Conservation (phyloP, 2,888 invertebrate genomes). For the Callimorpha dominula region DNA sequence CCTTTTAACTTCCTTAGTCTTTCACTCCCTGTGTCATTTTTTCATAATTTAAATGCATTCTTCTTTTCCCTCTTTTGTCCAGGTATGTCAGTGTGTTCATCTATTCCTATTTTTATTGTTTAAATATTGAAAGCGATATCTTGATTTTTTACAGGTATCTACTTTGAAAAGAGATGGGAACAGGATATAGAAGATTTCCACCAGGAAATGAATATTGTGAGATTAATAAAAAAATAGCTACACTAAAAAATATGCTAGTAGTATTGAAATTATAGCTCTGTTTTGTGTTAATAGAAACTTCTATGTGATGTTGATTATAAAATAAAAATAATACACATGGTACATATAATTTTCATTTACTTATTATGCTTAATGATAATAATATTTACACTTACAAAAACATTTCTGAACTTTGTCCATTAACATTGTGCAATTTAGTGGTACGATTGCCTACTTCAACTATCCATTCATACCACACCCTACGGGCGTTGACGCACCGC, state of each 20-base stretch:
- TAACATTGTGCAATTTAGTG: constrained; percentile 74
- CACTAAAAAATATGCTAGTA: constrained; percentile 9
- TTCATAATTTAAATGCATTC: no score
- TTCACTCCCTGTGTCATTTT: no score
- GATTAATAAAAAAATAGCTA: constrained; percentile 72
- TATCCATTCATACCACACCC: constrained; percentile 99
- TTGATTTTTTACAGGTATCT: constrained; percentile 81
- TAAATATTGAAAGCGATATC: not conserved
- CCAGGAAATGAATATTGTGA: constrained; percentile 91
- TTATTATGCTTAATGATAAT: constrained; percentile 22
- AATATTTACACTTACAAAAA: constrained; percentile 62
- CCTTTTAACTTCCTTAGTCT: no score
- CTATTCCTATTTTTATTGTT: no score
- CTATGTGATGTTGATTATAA: constrained; percentile 2
- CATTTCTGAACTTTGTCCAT: constrained; percentile 82
- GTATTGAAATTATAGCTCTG: not conserved
- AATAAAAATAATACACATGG: constrained; percentile 22
- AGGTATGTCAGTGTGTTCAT: no score
- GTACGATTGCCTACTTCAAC: constrained; percentile 72
- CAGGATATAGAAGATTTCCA: constrained; percentile 93
- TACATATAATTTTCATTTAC: constrained; percentile 29
- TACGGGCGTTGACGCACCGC: constrained; percentile 92
- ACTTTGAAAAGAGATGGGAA: constrained; percentile 98
- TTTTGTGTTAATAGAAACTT: not conserved
- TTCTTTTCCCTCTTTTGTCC: no score